These are phyloP conservation scores for Teinopalpus imperialis DNA, from an alignment of 2,888 invertebrate species.

Conservation along the genomic window DNA sequence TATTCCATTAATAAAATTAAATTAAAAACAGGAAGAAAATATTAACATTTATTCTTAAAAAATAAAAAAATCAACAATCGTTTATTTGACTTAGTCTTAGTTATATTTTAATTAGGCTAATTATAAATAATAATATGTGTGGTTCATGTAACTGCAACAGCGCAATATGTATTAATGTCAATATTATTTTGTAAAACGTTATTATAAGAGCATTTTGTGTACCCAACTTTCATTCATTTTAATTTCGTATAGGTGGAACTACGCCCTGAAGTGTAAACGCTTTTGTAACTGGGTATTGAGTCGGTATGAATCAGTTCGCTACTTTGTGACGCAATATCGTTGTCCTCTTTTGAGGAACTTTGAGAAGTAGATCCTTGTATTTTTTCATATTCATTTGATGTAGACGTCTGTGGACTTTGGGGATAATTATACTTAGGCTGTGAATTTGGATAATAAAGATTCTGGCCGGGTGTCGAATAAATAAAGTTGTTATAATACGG, in stretches of 20 bases:
- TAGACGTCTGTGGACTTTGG: conserved; percentile 43
- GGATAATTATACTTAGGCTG: conserved; percentile 60
- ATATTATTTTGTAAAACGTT: too few species aligned
- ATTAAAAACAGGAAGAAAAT: too few species aligned
- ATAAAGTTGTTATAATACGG: conserved; percentile 58
- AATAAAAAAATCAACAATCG: conserved; percentile 3
- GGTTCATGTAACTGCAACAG: too few species aligned
- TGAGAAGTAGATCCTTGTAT: conserved; percentile 48
- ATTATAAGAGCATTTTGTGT: too few species aligned
- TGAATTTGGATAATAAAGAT: conserved; percentile 61
- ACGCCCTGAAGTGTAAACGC: conserved; percentile 50
- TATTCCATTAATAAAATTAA: too few species aligned
- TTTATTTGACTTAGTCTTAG: conserved; percentile 4
- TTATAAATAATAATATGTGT: conserved; percentile 10
- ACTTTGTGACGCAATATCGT: conserved; percentile 50
- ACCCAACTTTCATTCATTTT: conserved; percentile 31
- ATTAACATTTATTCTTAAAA: too few species aligned
- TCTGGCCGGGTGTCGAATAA: conserved; percentile 58
- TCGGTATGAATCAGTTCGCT: conserved; percentile 61
- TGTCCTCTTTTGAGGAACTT: conserved; percentile 61
- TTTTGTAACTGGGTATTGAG: conserved; percentile 57
- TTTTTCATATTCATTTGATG: conserved; percentile 60
- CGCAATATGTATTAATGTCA: too few species aligned
- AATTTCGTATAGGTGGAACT: conserved; percentile 51
- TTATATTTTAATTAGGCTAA: background rate